phyloP scores from a whole-genome alignment of 2,797 vertebrate species.

The Chrosomus eos region DNA sequence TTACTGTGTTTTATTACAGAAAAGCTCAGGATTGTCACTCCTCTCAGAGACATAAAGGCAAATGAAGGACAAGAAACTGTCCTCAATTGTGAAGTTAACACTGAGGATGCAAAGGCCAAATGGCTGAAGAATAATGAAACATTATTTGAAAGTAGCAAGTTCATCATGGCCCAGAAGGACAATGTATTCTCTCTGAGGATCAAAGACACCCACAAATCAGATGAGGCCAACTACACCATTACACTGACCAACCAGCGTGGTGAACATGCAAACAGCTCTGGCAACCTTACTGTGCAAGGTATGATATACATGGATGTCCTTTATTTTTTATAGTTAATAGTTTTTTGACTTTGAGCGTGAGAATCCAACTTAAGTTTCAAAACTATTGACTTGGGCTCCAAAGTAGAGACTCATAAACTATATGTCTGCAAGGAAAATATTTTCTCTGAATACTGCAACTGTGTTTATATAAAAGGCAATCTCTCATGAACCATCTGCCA shows the following conservation, averaged over 20 bases:
- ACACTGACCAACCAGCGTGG: conserved; percentile 89
- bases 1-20: conserved; percentile 76
- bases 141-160: conserved; percentile 94
- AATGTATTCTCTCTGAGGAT: conserved; percentile 93
- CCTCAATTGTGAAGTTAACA: conserved; percentile 96
- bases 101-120: conserved; percentile 95
- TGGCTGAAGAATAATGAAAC: conserved; percentile 93
- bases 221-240: conserved; percentile 86
- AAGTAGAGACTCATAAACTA: too few relatives aligned
- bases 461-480: background rate
- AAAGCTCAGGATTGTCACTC: conserved; percentile 91
- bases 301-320: conserved; percentile 49
- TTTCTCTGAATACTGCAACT: background rate
- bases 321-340: conserved; percentile 17
- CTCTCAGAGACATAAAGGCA: conserved; percentile 88
- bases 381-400: background rate
- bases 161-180: conserved; percentile 91
- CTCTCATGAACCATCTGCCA: background rate
- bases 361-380: background rate
- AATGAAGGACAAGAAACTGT: conserved; percentile 90
- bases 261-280: conserved; percentile 88
- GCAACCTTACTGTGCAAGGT: conserved; percentile 88
- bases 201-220: conserved; percentile 83
- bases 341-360: background rate
- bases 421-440: background rate